Evolutionary conservation across 2,113 vertebrate genomes (phyloP), one percentile per base, ranked within the genome.

Genomic region (Ptyas mucosa): DNA sequence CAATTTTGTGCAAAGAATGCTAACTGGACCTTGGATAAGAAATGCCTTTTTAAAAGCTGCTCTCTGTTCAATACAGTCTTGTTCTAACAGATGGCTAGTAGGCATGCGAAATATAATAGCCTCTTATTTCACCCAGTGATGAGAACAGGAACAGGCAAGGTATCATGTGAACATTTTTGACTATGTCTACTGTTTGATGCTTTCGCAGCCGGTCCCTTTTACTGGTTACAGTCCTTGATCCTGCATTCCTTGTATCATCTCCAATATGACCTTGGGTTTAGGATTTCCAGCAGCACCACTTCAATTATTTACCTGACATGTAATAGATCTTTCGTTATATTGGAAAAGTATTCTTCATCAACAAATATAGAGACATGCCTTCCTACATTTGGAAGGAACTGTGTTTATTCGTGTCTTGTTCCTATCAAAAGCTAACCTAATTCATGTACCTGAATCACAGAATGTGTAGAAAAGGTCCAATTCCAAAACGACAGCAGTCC

Each of bases 301-400:
- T 95, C 92, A 89, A 88, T 88, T 90, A 92, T 92, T 95, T 94
- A 94, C 57, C 46, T 89, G 53, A 21, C 90, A 81, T 21, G 52
- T 91, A 86, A 89, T 87, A 88, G 93, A 89, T 24, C 43, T 57
- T n/a, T 1, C 2, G 2, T 64, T 51, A 94, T 75, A 94, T 49
- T 85, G 90, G 94, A 86, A 89, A 93, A 52, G 2, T 1, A 90
- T 54, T 53, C 54, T 94, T 34, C 85, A 8, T 51, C 49, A 49
- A 49, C 26, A 87, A 87, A 55, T 34, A 69, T 21, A 90, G 55
- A 92, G 55, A 14, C 69, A 49, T 24, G 18, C 11, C 21, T 20
- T 18, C n/a, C 75, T 43, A 81, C 34, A 43, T 34, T 81, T 81
- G 46, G 86, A 88, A 26, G 24, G 1, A 26, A 21, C 12, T 86